phyloP scores from a whole-genome alignment of 2,113 vertebrate species.

The Dromas ardeola region DNA sequence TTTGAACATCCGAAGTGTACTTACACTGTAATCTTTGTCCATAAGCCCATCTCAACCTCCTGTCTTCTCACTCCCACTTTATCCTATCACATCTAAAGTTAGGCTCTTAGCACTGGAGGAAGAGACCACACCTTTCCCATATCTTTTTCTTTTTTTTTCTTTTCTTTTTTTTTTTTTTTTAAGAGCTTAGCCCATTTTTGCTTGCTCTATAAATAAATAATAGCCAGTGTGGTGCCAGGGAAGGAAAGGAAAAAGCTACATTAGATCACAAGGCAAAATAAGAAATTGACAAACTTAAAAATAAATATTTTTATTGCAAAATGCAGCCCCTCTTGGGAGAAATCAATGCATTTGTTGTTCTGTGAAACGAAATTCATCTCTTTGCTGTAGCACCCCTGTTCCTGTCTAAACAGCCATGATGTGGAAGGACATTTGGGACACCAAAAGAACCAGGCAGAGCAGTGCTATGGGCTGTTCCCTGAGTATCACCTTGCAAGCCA shows the following conservation, averaged over 20 bases:
- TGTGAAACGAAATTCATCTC: not conserved
- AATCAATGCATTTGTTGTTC: not conserved
- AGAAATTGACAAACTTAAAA: not conserved
- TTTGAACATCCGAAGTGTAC: not conserved
- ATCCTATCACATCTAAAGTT: not conserved
- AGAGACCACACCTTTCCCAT: not conserved
- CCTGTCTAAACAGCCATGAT: not conserved
- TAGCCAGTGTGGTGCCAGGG: not conserved
- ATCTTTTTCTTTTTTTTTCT: not conserved
- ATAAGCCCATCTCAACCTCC: not conserved
- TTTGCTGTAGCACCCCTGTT: not conserved
- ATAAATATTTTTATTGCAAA: not conserved
- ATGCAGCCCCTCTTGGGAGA: not conserved
- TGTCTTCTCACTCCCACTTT: not conserved
- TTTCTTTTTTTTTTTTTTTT: not conserved
- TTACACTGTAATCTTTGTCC: not conserved
- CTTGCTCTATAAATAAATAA: slow-evolving; percentile 5
- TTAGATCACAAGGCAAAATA: not conserved
- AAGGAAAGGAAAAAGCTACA: not conserved
- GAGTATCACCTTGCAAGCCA: not conserved
- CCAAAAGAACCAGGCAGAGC: rapidly evolving
- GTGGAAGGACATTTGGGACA: not conserved
- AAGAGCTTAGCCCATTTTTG: not conserved
- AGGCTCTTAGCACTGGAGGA: not conserved
- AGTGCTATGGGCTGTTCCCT: rapidly evolving